These are phyloP conservation scores for Amaurobius ferox DNA, from an alignment of 2,888 invertebrate genomes.

Conservation along the genomic window DNA sequence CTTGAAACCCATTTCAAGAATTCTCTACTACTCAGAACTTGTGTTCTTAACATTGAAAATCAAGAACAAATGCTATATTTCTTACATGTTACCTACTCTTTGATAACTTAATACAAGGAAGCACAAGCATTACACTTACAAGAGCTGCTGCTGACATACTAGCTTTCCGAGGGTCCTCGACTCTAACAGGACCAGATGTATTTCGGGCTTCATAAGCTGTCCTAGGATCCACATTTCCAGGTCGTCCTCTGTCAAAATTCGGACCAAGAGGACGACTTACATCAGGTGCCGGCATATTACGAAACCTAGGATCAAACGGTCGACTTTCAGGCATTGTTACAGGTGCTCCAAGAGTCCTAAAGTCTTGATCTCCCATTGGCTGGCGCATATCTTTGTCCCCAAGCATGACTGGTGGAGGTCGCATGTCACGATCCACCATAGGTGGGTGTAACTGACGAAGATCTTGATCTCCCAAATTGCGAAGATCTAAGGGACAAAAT, in stretches of 20 bases:
- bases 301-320: slow-evolving; percentile 67
- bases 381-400: slow-evolving; percentile 74
- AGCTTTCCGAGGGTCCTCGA: slow-evolving; percentile 52
- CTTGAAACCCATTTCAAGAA: too few species aligned
- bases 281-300: slow-evolving; percentile 21
- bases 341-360: slow-evolving; percentile 39
- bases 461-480: slow-evolving; percentile 55
- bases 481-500: slow-evolving; percentile 10
- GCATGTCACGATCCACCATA: slow-evolving; percentile 54
- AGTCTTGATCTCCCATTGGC: slow-evolving; percentile 70
- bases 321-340: slow-evolving; percentile 79
- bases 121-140: neutral
- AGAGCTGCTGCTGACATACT: neutral
- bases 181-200: slow-evolving; percentile 15
- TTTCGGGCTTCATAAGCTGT: slow-evolving; percentile 25
- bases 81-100: too few species aligned
- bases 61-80: too few species aligned
- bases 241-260: slow-evolving; percentile 6
- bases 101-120: too few species aligned
- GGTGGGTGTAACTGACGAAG: slow-evolving; percentile 60
- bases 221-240: slow-evolving; percentile 35
- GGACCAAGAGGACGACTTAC: neutral
- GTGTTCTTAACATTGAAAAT: too few species aligned
- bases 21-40: too few species aligned
- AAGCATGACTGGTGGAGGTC: slow-evolving; percentile 77